Evolutionary conservation across 1,140 invertebrate species (phyloP).

Genomic region (Maconellicoccus hirsutus): DNA sequence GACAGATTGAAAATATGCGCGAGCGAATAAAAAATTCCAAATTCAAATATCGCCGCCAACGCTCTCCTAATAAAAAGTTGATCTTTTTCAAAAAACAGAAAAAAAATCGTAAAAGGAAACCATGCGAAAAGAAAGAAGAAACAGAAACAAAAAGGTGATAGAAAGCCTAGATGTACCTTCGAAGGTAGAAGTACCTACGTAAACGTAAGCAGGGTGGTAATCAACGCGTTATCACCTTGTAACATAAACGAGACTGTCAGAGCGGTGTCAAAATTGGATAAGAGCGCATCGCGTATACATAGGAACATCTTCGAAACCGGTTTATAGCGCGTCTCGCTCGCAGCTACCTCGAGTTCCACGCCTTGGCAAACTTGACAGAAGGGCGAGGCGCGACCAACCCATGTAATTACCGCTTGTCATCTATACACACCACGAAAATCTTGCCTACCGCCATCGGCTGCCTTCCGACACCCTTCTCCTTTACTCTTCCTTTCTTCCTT

Average conservation of each 20-base stretch:
- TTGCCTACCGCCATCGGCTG: background rate
- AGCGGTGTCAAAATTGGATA: background rate
- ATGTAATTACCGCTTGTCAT: conserved; percentile 8
- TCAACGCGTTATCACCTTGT: conserved; percentile 7
- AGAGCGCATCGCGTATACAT: background rate
- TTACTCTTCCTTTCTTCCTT: background rate
- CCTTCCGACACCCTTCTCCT: background rate
- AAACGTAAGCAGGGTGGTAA: background rate
- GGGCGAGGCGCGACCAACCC: background rate
- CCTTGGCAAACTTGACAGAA: background rate
- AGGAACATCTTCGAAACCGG: background rate
- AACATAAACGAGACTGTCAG: conserved; percentile 7
- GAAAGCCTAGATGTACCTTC: too few relatives aligned
- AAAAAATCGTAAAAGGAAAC: too few relatives aligned
- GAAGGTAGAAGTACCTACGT: background rate
- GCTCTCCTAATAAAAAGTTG: too few relatives aligned
- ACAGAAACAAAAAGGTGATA: too few relatives aligned
- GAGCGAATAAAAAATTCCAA: too few relatives aligned
- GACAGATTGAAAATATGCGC: background rate
- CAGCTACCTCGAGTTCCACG: background rate
- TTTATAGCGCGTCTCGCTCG: background rate
- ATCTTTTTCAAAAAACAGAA: too few relatives aligned
- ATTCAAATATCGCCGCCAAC: too few relatives aligned
- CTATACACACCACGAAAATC: background rate
- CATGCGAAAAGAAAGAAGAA: too few relatives aligned